Evolutionary conservation across 2,113 vertebrate genomes (phyloP), one percentile per base, ranked within the genome.

Genomic region (Mastomys coucha): DNA sequence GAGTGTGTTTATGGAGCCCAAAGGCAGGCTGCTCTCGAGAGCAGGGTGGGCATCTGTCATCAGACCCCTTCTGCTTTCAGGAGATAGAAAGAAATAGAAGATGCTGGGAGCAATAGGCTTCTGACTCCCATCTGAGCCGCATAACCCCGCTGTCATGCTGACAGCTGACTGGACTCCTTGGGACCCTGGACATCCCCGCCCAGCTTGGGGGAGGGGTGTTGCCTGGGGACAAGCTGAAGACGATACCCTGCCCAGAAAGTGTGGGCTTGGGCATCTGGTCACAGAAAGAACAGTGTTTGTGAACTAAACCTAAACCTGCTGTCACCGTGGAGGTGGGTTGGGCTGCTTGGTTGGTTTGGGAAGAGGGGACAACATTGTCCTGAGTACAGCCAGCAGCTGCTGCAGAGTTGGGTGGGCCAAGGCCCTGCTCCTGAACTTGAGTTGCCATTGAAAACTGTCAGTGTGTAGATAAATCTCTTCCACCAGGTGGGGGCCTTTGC

Each of bases 221-320:
- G 39, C 33, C 51, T n/a, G 42, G 94, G 85, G 60, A 70, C 80
- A 24, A 26, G 45, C n/a, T 20, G 3, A 65, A 89, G 87, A n/a
- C 17, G 82, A 58, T 0, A 19, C 88, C 84, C 78, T 63, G 12
- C 60, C 42, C 65, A 16, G 2, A 2, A 42, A 88, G 91, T 76
- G 85, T 9, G 58, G 58, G 95, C 56, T n/a, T 51, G 76, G 89
- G 88, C 42, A 0, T 86, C 82, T 13, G 85, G 93, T 96, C 94
- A 93, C 95, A 96, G 95, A 97, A 97, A 16, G 84, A 97, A 98
- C 96, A 98, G 97, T 97, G 97, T 96, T 95, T 36, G 58, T 96
- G 97, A 96, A 94, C 94, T 95, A 97, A 49, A 20, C 84, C 60
- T 86, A 67, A 85, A 94, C 93, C 85, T 81, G 94, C 93, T 72